Evolutionary conservation across 2,797 vertebrate species (phyloP), one percentile per base, ranked within the genome.

Genomic region (Intellagama lesueurii): DNA sequence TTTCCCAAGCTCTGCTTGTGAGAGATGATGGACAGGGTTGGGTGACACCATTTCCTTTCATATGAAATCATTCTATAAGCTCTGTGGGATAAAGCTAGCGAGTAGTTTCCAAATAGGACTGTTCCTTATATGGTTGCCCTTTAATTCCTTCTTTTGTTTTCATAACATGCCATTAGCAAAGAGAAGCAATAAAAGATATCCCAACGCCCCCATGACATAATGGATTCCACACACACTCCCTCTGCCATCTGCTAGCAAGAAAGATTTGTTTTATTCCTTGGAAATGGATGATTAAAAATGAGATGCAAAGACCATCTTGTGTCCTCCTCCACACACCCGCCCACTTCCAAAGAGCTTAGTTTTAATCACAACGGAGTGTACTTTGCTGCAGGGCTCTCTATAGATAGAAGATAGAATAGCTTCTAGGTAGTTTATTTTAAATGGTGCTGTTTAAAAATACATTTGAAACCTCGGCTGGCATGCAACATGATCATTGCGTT

Each of bases 211-310:
- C 82, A 93, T 87, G 88, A 89, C 92, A 79, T 83, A 88, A 80
- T 88, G 1, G 89, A 79, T 95, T 94, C 90, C 94, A 47, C 66
- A 2, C 28, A 93, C 89, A 87, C 30, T 30, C 30, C 24, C 90
- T 94, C 91, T 89, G 93, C 95, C 93, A 95, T 94, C 94, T 95
- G 92, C 75, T 0, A 91, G 77, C 92, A 84, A 91, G 80, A 92
- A 87, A 84, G 79, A 90, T 94, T 94, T 64, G 52, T 32, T 94
- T 94, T 72, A 90, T 93, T 94, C 94, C 94, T 95, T 84, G 90
- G 89, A 93, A 90, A 94, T 93, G 78, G n/a, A 86, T 93, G 92
- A 94, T 93, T 95, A 88, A 95, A 95, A 95, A 95, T 92, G 93
- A 91, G 91, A 94, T 91, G 47, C 24, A 52, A 90, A 93, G 86